These are phyloP conservation scores for Enteromius anoplus DNA, from an alignment of 2,797 vertebrate genomes.

Conservation along the genomic window DNA sequence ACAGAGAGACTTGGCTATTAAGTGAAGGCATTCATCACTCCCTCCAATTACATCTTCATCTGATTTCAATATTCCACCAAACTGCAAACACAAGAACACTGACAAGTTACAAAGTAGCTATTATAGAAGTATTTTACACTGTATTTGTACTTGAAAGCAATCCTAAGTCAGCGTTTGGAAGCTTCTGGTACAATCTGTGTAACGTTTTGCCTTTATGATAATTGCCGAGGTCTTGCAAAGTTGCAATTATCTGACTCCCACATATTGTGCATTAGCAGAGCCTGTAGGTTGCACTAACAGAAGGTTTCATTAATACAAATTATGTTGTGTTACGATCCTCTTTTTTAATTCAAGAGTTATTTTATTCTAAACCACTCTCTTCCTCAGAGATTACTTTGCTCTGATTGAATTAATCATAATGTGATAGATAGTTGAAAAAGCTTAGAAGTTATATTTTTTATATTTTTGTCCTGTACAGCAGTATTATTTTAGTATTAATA, in stretches of 20 bases:
- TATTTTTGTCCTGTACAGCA: background rate
- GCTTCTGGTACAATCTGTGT: background rate
- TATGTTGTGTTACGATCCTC: slow-evolving; percentile 8
- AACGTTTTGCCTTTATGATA: slow-evolving; percentile 7
- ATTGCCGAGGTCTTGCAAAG: slow-evolving; percentile 18
- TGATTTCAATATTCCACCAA: background rate
- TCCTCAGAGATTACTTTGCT: background rate
- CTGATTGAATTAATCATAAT: background rate
- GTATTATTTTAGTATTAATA: background rate
- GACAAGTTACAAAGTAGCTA: background rate
- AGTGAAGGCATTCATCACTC: background rate
- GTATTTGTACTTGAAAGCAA: background rate
- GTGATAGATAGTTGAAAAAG: background rate
- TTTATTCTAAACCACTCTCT: slow-evolving; percentile 6
- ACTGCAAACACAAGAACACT: slow-evolving; percentile 1
- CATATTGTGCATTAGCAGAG: slow-evolving; percentile 30
- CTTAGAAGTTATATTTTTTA: background rate
- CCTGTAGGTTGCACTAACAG: slow-evolving; percentile 9
- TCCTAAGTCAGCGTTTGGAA: background rate
- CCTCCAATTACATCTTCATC: background rate
- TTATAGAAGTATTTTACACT: background rate
- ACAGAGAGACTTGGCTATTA: slow-evolving; percentile 2
- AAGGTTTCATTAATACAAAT: slow-evolving; percentile 21
- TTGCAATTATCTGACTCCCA: slow-evolving; percentile 42
- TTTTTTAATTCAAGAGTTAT: slow-evolving; percentile 19